A percentile compares a stretch with the other conserved stretches of the same genome.
phyloP scores from a whole-genome alignment of 64 coral and sea anemone species.

The Dendrophyllia cribrosa region DNA sequence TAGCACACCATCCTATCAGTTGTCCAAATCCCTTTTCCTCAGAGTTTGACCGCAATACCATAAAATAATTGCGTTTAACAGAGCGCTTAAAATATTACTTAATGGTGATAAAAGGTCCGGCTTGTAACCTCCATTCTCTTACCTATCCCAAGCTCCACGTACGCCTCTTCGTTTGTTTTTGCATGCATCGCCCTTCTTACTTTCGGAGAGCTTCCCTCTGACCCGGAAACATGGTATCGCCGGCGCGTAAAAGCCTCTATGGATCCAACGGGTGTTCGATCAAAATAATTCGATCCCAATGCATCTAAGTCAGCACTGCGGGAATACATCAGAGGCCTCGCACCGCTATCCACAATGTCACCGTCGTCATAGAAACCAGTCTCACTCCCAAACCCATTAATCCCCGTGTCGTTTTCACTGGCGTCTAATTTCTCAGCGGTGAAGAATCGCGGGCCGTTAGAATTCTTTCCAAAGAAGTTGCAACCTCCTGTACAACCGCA shows the following conservation, averaged over 20 bases:
- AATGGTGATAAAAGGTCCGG: background rate
- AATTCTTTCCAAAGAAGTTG: constrained; percentile 98
- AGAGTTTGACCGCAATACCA: too few species aligned
- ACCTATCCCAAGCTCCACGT: constrained; percentile 12
- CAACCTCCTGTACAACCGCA: constrained; percentile 95
- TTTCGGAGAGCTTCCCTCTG: constrained; percentile 72
- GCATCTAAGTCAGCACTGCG: constrained; percentile 54
- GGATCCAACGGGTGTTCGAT: constrained; percentile 64
- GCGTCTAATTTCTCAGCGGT: constrained; percentile 94
- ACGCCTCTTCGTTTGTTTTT: constrained; percentile 12
- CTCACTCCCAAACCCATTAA: constrained; percentile 88
- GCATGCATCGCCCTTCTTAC: background rate
- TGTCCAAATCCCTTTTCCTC: too few species aligned
- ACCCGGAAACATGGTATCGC: constrained; percentile 69
- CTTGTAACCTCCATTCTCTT: background rate
- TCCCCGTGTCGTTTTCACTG: constrained; percentile 88
- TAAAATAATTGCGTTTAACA: too few species aligned
- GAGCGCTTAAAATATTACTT: background rate
- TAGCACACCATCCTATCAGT: too few species aligned
- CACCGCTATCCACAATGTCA: constrained; percentile 54
- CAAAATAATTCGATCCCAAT: constrained; percentile 62
- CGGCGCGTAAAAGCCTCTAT: constrained; percentile 77
- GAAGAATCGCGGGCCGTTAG: constrained; percentile 90
- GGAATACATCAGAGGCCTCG: constrained; percentile 63
- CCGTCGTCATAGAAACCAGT: constrained; percentile 76